phyloP scores from a whole-genome alignment of 2,113 vertebrate genomes.

The Tursiops truncatus region DNA sequence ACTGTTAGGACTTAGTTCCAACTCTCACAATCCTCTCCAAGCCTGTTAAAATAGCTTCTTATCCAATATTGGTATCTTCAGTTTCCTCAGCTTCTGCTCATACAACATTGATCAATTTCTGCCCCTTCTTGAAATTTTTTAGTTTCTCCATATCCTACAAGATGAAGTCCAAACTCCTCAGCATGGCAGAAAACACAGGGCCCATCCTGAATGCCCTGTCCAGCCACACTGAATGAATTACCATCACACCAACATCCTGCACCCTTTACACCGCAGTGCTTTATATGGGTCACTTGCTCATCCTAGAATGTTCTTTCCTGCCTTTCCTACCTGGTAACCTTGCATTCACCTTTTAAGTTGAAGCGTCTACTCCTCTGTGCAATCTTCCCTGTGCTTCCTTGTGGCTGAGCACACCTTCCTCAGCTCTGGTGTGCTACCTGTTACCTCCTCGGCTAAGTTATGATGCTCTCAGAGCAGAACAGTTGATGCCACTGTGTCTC shows the following conservation, averaged over 20 bases:
- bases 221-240: neutral
- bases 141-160: neutral
- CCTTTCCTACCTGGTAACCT: neutral
- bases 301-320: neutral
- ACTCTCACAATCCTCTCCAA: neutral
- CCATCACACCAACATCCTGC: neutral
- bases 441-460: neutral
- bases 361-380: neutral
- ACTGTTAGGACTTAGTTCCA: neutral
- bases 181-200: neutral
- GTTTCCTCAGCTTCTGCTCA: neutral
- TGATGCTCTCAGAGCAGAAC: neutral
- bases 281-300: neutral
- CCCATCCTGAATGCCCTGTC: neutral
- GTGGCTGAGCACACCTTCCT: no score
- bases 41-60: neutral
- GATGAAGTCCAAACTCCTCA: neutral
- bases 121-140: neutral
- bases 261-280: no score
- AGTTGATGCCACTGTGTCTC: neutral
- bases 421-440: rapidly evolving
- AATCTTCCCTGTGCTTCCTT: neutral
- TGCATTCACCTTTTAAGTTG: neutral
- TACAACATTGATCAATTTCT: neutral
- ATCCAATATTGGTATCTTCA: neutral